Evolutionary conservation across 2,113 vertebrate species (phyloP), one percentile per base, ranked within the genome.

Genomic region (Ageneiosus marmoratus): DNA sequence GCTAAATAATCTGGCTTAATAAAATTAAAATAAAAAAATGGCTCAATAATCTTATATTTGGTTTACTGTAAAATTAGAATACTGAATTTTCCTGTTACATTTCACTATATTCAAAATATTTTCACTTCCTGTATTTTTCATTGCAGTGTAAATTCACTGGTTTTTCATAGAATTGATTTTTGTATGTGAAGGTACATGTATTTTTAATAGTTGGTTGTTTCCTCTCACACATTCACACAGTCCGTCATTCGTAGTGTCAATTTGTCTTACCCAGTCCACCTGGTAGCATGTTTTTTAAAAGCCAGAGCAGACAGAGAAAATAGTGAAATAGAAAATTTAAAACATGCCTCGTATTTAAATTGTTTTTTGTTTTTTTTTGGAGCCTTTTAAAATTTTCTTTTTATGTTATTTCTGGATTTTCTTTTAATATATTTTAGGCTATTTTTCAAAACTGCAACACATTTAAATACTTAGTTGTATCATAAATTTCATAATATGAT

Each of bases 401-500:
- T 29, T 15, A 63, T 34, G 29, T 29, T 18, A 32, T 18, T 7
- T 15, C 29, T 63, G 29, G 15, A 27, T 16, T 18, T 63, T n/a
- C n/a, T n/a, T n/a, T n/a, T n/a, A n/a, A 27, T 27, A 27, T n/a
- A n/a, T 58, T 10, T 58, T 22, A 22, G 22, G 22, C 20, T 55
- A 6, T 22, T 22, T 8, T 7, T 1, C 53, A 56, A 56, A 22
- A 56, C 22, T 22, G n/a, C 55, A n/a, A 22, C n/a, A 10, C 55
- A 58, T 11, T 13, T 27, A 62, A 62, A 65, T 34, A 34, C 29
- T 34, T 29, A 16, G 12, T 32, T 65, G 27, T 34, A 62, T 29
- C 11, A 62, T 13, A 62, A 5, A 62, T 15, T 29, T 62, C 27
- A n/a, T 62, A 29, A 41, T 69, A 58, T 80, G 80, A 86, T 67